Percentiles rank a stretch among this genome's conserved stretches.
Conservation (phyloP, 64 coral and sea anemone species). For the Astreopora myriophthalma region DNA sequence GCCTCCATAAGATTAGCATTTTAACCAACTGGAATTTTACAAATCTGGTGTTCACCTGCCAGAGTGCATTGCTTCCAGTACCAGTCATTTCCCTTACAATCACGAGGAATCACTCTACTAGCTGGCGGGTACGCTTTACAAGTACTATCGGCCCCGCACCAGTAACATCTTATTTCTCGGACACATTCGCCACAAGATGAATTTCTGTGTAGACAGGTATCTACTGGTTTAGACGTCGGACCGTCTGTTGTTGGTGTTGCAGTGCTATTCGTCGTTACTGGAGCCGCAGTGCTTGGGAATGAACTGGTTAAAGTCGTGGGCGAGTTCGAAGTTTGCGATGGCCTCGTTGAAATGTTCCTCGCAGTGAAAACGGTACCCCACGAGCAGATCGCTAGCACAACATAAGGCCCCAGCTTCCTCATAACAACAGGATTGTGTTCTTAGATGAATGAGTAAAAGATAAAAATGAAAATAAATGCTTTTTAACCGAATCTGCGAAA, state of each 20-base stretch:
- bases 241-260: background rate
- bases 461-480: background rate
- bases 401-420: background rate
- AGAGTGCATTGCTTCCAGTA: conserved; percentile 78
- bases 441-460: background rate
- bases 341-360: background rate
- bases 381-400: background rate
- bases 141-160: conserved; percentile 42
- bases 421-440: background rate
- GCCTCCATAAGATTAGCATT: too few species aligned
- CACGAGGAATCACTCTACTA: conserved; percentile 32
- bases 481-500: background rate
- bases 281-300: background rate
- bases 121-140: conserved; percentile 52
- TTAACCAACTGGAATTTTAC: too few species aligned
- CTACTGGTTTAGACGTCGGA: conserved; percentile 24
- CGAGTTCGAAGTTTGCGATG: background rate
- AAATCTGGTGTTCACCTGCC: conserved; percentile 42
- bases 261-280: background rate
- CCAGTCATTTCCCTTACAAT: conserved; percentile 82
- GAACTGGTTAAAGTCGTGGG: background rate
- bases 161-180: conserved; percentile 60
- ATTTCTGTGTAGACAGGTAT: conserved; percentile 58
- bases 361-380: background rate
- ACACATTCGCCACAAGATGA: conserved; percentile 64